Conservation (phyloP, 2,888 invertebrate species). For the Synanthedon myopaeformis region DNA sequence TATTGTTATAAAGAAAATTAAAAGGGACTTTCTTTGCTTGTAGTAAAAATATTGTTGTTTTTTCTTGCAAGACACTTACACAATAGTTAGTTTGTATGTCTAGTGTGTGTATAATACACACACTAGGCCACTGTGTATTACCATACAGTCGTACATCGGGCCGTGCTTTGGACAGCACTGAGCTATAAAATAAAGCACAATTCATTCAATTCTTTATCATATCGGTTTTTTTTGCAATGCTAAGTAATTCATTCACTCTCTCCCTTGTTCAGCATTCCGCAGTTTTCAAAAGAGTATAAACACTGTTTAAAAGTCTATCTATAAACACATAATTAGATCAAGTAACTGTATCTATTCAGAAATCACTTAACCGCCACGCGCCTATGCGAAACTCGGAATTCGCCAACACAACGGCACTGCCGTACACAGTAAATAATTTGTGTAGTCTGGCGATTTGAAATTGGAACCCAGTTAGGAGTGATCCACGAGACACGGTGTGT, state of each 20-base stretch:
- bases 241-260: not conserved
- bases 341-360: constrained; percentile 1
- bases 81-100: too few relatives aligned
- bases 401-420: not conserved
- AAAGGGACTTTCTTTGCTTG: too few relatives aligned
- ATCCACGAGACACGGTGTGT: not conserved
- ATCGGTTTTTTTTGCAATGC: not conserved
- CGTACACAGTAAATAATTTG: not conserved
- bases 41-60: too few relatives aligned
- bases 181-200: too few relatives aligned
- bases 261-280: not conserved
- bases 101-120: too few relatives aligned
- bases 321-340: not conserved
- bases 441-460: not conserved
- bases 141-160: too few relatives aligned
- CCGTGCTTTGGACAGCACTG: too few relatives aligned
- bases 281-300: not conserved
- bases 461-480: not conserved
- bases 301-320: too few relatives aligned
- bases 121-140: too few relatives aligned
- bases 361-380: not conserved
- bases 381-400: not conserved
- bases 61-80: too few relatives aligned
- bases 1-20: too few relatives aligned
- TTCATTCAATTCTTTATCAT: not conserved